These are phyloP conservation scores for Spilarctia lutea DNA, from an alignment of 2,888 invertebrate genomes.

Conservation along the genomic window DNA sequence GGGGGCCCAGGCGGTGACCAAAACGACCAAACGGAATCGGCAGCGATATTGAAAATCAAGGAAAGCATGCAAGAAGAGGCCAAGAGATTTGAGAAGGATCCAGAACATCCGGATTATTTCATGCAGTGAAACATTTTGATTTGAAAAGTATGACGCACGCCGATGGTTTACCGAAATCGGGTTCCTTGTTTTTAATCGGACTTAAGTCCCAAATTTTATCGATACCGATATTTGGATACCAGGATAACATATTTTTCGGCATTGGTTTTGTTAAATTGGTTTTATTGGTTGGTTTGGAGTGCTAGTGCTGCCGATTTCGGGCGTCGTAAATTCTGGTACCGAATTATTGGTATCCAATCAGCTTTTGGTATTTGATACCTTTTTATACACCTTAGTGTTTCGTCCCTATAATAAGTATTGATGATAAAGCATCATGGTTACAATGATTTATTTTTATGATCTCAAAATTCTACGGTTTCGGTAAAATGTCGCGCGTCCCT, in stretches of 20 bases:
- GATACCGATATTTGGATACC: constrained; percentile 26
- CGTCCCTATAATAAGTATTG: constrained; percentile 22
- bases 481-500: constrained; percentile 61
- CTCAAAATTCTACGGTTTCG: constrained; percentile 59
- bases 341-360: constrained; percentile 20
- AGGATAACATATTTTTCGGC: constrained; percentile 29
- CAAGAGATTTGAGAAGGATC: constrained; percentile 99
- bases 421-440: constrained; percentile 25
- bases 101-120: constrained; percentile 98
- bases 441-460: constrained; percentile 48
- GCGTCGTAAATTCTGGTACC: constrained; percentile 35
- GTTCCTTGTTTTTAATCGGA: constrained; percentile 7
- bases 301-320: constrained; percentile 21
- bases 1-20: constrained; percentile 85
- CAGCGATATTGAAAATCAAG: constrained; percentile 99
- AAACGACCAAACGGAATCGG: constrained; percentile 98
- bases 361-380: constrained; percentile 39
- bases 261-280: constrained; percentile 32
- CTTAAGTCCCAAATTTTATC: constrained; percentile 21
- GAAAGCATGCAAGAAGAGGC: constrained; percentile 99
- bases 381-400: constrained; percentile 33
- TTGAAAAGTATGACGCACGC: constrained; percentile 22
- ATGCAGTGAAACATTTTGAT: constrained; percentile 91
- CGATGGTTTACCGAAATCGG: constrained; percentile 52
- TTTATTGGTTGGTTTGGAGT: constrained; percentile 20